Conservation (phyloP, 2,113 vertebrate species). For the Lipophrys pholis region DNA sequence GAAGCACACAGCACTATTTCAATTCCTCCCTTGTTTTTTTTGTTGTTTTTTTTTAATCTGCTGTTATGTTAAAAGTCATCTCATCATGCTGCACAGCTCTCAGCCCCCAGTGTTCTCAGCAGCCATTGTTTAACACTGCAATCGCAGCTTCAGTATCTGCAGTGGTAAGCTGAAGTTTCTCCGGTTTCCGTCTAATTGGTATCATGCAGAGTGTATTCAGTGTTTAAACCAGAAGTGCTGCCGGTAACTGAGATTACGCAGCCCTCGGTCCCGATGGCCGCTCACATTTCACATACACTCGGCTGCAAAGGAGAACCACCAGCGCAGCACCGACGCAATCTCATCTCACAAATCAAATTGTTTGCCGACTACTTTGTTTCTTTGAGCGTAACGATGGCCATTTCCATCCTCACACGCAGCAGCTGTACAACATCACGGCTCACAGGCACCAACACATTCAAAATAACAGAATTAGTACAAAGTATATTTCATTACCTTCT, state of each 20-base stretch:
- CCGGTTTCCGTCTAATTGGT: slow-evolving; percentile 3
- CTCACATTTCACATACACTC: slow-evolving; percentile 53
- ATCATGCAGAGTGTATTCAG: slow-evolving; percentile 15
- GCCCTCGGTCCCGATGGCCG: not conserved
- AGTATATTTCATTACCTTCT: too few relatives aligned
- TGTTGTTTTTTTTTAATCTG: not conserved
- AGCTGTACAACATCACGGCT: not conserved
- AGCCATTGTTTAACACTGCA: not conserved
- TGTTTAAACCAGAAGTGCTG: slow-evolving; percentile 18
- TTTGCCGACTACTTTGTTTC: slow-evolving; percentile 12
- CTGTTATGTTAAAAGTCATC: not conserved
- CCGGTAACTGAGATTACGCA: slow-evolving; percentile 28
- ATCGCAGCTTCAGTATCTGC: not conserved
- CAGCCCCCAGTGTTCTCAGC: not conserved
- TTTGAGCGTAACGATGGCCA: not conserved
- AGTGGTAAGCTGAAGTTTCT: not conserved
- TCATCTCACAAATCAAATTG: slow-evolving; percentile 28
- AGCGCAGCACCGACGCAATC: slow-evolving; percentile 32
- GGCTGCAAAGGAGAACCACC: slow-evolving; percentile 13
- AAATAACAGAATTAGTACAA: not conserved
- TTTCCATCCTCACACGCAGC: not conserved
- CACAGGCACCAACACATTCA: not conserved
- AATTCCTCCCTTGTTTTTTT: not conserved
- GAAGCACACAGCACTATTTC: too few relatives aligned
- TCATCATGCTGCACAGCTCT: not conserved